Conservation (phyloP, 1,140 invertebrate species). For the Panonychus citri region DNA sequence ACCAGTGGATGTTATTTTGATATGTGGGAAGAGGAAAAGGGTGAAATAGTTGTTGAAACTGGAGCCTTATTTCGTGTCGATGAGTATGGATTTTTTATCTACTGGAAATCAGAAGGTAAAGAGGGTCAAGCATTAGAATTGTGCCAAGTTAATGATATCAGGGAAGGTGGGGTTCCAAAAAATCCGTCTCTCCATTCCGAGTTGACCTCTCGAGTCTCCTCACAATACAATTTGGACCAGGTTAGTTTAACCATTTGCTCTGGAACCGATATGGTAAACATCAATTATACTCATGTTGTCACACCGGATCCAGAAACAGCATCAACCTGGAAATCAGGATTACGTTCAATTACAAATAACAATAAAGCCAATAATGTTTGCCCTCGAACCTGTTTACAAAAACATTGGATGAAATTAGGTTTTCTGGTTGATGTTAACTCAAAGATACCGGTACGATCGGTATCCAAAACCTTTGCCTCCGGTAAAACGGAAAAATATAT, state of each 20-base stretch:
- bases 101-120: slow-evolving; percentile 94
- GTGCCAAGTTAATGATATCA: slow-evolving; percentile 88
- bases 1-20: not conserved
- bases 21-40: slow-evolving; percentile 39
- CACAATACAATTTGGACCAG: slow-evolving; percentile 48
- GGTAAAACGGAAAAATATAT: slow-evolving; percentile 88
- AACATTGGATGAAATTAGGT: slow-evolving; percentile 95
- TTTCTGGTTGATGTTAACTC: slow-evolving; percentile 75
- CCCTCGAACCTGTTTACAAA: slow-evolving; percentile 77
- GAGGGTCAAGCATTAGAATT: slow-evolving; percentile 87
- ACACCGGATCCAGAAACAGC: slow-evolving; percentile 73
- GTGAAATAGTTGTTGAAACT: slow-evolving; percentile 61
- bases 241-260: slow-evolving; percentile 93
- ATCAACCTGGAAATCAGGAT: slow-evolving; percentile 80
- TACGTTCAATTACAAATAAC: slow-evolving; percentile 78
- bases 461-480: slow-evolving; percentile 91
- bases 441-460: slow-evolving; percentile 84
- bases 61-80: slow-evolving; percentile 83
- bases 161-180: slow-evolving; percentile 61
- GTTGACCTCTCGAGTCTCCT: slow-evolving; percentile 35
- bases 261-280: slow-evolving; percentile 96
- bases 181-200: slow-evolving; percentile 61
- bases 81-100: slow-evolving; percentile 96
- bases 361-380: slow-evolving; percentile 92
- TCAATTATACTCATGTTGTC: slow-evolving; percentile 84